Percentiles rank a stretch among this genome's conserved stretches.
Evolutionary conservation across 2,888 invertebrate species (phyloP).

Genomic region (Orthonychiurus folsomi): DNA sequence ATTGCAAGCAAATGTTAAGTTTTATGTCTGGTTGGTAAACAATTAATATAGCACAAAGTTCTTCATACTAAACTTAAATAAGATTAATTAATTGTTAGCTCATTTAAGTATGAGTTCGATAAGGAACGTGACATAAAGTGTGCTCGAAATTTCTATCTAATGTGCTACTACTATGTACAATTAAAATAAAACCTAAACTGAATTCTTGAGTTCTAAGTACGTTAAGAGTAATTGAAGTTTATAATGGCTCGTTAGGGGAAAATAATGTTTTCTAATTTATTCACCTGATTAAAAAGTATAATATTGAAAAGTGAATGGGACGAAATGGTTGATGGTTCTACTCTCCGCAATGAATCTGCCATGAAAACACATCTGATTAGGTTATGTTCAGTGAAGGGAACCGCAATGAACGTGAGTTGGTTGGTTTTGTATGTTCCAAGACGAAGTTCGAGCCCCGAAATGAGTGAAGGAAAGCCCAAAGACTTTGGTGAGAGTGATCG

Average conservation of each 20-base stretch:
- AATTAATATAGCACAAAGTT: no score
- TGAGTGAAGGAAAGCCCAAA: background rate
- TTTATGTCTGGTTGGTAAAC: no score
- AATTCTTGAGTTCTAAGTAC: no score
- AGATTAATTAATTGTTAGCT: no score
- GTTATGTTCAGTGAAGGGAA: background rate
- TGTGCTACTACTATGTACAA: no score
- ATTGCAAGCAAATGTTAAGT: no score
- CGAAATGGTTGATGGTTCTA: background rate
- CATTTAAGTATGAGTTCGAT: no score
- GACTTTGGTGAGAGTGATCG: no score
- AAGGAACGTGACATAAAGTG: no score
- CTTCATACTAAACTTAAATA: no score
- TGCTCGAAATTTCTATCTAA: no score
- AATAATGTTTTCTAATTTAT: background rate
- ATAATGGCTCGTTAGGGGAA: background rate
- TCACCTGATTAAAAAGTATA: background rate
- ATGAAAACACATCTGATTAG: background rate
- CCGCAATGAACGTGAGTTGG: background rate
- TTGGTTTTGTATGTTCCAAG: background rate
- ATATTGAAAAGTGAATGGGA: background rate
- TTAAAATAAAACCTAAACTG: no score
- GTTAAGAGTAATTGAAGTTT: background rate
- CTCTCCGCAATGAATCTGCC: background rate
- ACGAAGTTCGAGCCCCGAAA: background rate